A percentile compares a stretch with the other conserved stretches of the same genome.
Conservation (phyloP, 1,140 invertebrate genomes). For the Episyrphus balteatus region DNA sequence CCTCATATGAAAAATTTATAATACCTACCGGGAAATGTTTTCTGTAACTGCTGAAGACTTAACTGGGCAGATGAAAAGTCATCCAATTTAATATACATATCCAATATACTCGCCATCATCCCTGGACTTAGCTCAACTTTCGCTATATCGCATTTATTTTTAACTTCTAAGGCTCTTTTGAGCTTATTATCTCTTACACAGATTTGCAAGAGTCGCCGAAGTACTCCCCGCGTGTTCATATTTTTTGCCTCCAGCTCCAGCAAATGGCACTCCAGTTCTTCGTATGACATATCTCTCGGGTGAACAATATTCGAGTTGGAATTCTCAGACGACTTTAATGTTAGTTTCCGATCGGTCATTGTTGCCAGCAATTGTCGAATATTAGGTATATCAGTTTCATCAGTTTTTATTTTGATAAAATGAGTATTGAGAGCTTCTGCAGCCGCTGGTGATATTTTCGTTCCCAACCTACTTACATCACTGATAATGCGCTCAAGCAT, state of each 20-base stretch:
- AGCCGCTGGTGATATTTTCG: conserved; percentile 19
- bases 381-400: not conserved
- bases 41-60: conserved; percentile 21
- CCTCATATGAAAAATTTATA: not conserved
- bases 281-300: conserved; percentile 38
- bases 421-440: conserved; percentile 10
- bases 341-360: not conserved
- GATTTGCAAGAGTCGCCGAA: conserved; percentile 38
- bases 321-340: conserved; percentile 2
- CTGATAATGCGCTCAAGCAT: conserved; percentile 17
- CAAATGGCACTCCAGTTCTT: conserved; percentile 41
- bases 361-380: not conserved
- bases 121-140: conserved; percentile 35
- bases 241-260: conserved; percentile 39
- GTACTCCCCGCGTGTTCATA: conserved; percentile 37
- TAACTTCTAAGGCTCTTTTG: conserved; percentile 33
- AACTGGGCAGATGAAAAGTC: conserved; percentile 32
- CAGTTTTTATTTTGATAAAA: not conserved
- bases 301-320: conserved; percentile 21
- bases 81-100: conserved; percentile 32
- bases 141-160: conserved; percentile 28
- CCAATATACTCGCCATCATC: conserved; percentile 38
- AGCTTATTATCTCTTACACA: conserved; percentile 35
- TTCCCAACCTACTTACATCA: conserved; percentile 17
- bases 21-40: conserved; percentile 19